Percentiles rank a stretch among this genome's conserved stretches.
Evolutionary conservation across 2,888 invertebrate genomes (phyloP).

Genomic region (Luperina nickerlii): DNA sequence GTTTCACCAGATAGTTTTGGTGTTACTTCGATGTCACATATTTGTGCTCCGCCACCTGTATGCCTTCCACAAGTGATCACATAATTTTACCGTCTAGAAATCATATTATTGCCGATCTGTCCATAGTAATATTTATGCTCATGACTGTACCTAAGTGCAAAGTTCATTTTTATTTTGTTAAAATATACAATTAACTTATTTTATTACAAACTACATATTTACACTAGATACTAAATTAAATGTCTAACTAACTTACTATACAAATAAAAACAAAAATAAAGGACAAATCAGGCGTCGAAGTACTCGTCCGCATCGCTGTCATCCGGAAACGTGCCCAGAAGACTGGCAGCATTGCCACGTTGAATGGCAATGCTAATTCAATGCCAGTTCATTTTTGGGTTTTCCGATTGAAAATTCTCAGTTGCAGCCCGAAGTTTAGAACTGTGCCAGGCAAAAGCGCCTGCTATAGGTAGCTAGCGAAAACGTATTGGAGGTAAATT

Average conservation of each 20-base stretch:
- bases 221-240: too few relatives aligned
- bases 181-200: too few relatives aligned
- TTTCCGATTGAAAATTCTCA: neutral
- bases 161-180: neutral
- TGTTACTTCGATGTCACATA: neutral
- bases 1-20: neutral
- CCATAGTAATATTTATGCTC: neutral
- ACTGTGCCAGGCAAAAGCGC: neutral
- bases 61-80: neutral
- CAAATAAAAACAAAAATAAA: too few relatives aligned
- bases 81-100: neutral
- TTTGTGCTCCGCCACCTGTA: neutral
- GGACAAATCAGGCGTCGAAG: too few relatives aligned
- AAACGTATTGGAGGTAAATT: neutral
- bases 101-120: neutral
- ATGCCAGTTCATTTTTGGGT: neutral
- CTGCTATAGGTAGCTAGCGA: neutral
- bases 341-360: too few relatives aligned
- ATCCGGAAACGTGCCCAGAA: too few relatives aligned
- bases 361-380: too few relatives aligned
- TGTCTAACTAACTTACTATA: too few relatives aligned
- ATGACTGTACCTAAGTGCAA: neutral
- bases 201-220: too few relatives aligned
- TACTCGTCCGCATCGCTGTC: too few relatives aligned
- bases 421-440: neutral